A percentile compares a stretch with the other conserved stretches of the same genome.
These are phyloP conservation scores for Caloenas nicobarica DNA, from an alignment of 2,113 vertebrate species.

Conservation along the genomic window DNA sequence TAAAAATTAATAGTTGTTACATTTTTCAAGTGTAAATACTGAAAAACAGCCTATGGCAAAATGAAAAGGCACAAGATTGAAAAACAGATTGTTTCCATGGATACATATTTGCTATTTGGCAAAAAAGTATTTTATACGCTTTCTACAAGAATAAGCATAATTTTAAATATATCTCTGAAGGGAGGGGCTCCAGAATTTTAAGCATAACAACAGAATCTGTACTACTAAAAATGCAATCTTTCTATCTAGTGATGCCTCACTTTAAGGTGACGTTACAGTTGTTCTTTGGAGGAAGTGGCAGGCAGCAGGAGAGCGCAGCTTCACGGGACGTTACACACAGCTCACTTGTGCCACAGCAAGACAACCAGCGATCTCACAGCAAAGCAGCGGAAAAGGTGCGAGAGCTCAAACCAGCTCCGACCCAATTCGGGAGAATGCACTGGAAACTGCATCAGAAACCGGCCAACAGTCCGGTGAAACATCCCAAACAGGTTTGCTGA, in stretches of 20 bases:
- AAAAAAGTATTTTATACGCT: slow-evolving; percentile 29
- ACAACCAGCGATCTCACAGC: neutral
- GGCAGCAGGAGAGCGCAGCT: neutral
- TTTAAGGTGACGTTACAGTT: neutral
- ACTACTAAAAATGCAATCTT: neutral
- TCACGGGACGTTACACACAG: too few relatives aligned
- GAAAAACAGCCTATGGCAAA: slow-evolving; percentile 60
- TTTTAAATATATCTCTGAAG: slow-evolving; percentile 20
- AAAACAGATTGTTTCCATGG: slow-evolving; percentile 34
- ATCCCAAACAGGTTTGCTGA: neutral
- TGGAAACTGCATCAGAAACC: neutral
- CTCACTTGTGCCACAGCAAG: neutral
- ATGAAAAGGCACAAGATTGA: slow-evolving; percentile 52
- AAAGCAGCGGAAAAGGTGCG: neutral
- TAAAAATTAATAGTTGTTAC: neutral
- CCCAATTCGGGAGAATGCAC: neutral
- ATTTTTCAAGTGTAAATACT: slow-evolving; percentile 47
- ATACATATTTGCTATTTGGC: slow-evolving; percentile 25
- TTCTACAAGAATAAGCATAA: slow-evolving; percentile 37
- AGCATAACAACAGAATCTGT: neutral
- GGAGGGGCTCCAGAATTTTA: neutral
- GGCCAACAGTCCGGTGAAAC: neutral
- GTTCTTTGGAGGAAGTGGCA: slow-evolving; percentile 17
- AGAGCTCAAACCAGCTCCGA: neutral
- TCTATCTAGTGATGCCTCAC: neutral